Evolutionary conservation across 2,797 vertebrate genomes (phyloP).

Genomic region (Pseudochaenichthys georgianus): DNA sequence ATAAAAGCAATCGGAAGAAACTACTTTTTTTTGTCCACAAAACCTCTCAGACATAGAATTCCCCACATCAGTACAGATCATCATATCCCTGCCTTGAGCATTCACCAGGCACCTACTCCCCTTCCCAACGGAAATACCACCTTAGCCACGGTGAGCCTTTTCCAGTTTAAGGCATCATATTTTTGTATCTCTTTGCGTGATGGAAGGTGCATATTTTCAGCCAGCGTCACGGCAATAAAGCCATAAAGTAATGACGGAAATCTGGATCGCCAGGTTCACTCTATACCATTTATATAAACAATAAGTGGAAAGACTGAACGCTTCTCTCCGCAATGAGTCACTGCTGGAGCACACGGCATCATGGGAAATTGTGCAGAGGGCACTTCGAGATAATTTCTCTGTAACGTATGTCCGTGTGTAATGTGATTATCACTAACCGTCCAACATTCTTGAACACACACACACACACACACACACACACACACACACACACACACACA

Average conservation of each 20-base stretch:
- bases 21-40: constrained; percentile 38
- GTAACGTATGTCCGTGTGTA: constrained; percentile 32
- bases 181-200: constrained; percentile 60
- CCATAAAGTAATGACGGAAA: constrained; percentile 79
- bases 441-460: constrained; percentile 29
- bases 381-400: constrained; percentile 43
- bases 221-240: constrained; percentile 63
- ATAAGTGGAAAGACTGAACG: constrained; percentile 78
- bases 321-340: constrained; percentile 73
- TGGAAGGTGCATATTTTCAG: constrained; percentile 72
- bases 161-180: constrained; percentile 68
- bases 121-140: constrained; percentile 72
- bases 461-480: constrained; percentile 34
- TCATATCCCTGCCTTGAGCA: constrained; percentile 43
- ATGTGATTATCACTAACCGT: constrained; percentile 61
- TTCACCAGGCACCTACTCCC: constrained; percentile 52
- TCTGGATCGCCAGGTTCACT: constrained; percentile 66
- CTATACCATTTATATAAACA: constrained; percentile 82
- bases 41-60: constrained; percentile 61
- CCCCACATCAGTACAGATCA: constrained; percentile 58
- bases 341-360: constrained; percentile 61
- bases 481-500: no score
- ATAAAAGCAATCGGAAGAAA: constrained; percentile 53
- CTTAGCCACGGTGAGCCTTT: constrained; percentile 51
- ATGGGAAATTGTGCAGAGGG: constrained; percentile 55